Percentiles rank a stretch among this genome's conserved stretches.
These are phyloP conservation scores for Pygoscelis antarcticus DNA, from an alignment of 2,113 vertebrate genomes.

Conservation along the genomic window DNA sequence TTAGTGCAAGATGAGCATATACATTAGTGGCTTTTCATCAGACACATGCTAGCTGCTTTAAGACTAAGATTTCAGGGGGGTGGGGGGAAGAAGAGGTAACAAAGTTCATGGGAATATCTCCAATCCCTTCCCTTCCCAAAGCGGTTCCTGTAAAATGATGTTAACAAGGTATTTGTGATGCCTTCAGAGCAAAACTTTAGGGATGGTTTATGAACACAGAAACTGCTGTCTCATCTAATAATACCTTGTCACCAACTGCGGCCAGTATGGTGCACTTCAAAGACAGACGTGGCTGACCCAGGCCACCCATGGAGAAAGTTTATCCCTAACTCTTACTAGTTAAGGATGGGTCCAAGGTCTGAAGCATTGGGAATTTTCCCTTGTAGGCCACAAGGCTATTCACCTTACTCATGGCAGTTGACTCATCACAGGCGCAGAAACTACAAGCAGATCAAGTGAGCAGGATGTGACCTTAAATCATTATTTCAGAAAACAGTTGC, in stretches of 20 bases:
- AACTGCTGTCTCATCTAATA: not conserved
- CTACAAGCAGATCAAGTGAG: fast-evolving
- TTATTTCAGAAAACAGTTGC: not conserved
- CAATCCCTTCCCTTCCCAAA: not conserved
- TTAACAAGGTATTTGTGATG: not conserved
- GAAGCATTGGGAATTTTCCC: not conserved
- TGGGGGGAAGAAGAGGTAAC: not conserved
- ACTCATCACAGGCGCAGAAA: not conserved
- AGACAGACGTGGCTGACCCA: not conserved
- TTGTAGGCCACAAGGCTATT: not conserved
- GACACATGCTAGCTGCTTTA: not conserved
- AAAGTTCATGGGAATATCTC: not conserved
- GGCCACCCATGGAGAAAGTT: not conserved
- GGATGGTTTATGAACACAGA: not conserved
- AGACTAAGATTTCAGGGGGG: not conserved
- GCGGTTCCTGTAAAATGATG: not conserved
- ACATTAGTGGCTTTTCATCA: not conserved
- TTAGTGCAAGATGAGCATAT: not conserved
- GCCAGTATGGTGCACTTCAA: not conserved
- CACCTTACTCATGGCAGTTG: not conserved
- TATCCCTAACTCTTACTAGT: not conserved
- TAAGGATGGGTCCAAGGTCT: not conserved
- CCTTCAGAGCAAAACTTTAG: not conserved
- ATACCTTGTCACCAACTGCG: not conserved
- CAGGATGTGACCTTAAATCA: not conserved